These are phyloP conservation scores for Koerneria pararmatus DNA, from an alignment of 2,888 invertebrate genomes.

Conservation along the genomic window DNA sequence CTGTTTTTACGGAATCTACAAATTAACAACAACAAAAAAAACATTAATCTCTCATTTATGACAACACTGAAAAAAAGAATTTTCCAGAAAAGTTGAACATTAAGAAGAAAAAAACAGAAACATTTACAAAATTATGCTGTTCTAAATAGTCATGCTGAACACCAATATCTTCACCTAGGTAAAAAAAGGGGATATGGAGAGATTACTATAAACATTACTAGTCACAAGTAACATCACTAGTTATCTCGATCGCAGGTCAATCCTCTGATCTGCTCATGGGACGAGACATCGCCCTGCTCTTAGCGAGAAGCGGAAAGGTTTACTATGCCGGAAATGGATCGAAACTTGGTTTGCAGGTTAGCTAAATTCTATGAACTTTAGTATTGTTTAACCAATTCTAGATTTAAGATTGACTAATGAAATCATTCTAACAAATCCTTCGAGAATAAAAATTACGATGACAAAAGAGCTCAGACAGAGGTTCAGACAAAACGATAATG, in stretches of 20 bases:
- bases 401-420: neutral
- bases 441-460: too few species aligned
- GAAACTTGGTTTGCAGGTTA: slow-evolving; percentile 67
- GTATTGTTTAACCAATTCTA: neutral
- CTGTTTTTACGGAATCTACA: too few species aligned
- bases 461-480: too few species aligned
- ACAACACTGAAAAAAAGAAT: too few species aligned
- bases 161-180: neutral
- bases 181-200: neutral
- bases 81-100: too few species aligned
- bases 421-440: neutral
- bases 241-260: slow-evolving; percentile 28
- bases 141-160: neutral
- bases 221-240: slow-evolving; percentile 2
- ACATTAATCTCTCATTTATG: too few species aligned
- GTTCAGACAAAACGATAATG: too few species aligned
- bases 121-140: neutral
- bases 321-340: slow-evolving; percentile 81
- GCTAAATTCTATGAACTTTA: neutral
- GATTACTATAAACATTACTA: neutral
- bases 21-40: too few species aligned
- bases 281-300: slow-evolving; percentile 85
- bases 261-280: slow-evolving; percentile 78
- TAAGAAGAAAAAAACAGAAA: too few species aligned
- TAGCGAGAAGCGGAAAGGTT: slow-evolving; percentile 87